Conservation (phyloP, 2,888 invertebrate species). For the Chrysomela aeneicollis region DNA sequence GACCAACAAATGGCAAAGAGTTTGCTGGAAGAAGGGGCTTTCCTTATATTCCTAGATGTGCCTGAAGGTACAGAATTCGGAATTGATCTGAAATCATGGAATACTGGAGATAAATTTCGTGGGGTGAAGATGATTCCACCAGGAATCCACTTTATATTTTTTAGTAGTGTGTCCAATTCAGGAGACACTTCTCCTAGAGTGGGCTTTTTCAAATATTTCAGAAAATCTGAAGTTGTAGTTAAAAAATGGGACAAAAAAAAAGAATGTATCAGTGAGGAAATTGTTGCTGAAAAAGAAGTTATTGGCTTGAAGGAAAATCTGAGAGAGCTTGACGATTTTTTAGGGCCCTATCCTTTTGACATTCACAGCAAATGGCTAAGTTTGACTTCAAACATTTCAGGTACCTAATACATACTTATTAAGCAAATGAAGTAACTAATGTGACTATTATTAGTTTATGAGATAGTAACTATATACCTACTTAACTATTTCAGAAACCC, state of each 20-base stretch:
- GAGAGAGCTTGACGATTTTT: conserved; percentile 75
- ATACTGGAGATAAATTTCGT: conserved; percentile 87
- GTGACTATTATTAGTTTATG: no score
- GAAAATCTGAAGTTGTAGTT: conserved; percentile 82
- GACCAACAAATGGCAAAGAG: conserved; percentile 78
- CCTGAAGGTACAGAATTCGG: conserved; percentile 95
- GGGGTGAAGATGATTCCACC: conserved; percentile 99
- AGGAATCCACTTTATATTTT: conserved; percentile 93
- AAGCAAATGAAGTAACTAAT: no score
- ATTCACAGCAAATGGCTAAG: conserved; percentile 87
- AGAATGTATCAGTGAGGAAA: conserved; percentile 77
- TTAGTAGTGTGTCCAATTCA: conserved; percentile 72
- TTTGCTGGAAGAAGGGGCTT: conserved; percentile 82
- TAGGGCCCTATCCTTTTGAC: conserved; percentile 93
- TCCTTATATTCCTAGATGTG: conserved; percentile 84
- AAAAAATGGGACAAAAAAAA: conserved; percentile 83
- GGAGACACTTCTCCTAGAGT: conserved; percentile 73
- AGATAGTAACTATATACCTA: no score
- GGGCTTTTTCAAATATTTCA: conserved; percentile 81
- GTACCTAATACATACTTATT: conserved; percentile 52
- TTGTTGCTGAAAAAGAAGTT: conserved; percentile 71
- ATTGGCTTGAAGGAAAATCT: conserved; percentile 74
- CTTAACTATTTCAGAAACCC: no score
- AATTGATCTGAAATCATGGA: conserved; percentile 92
- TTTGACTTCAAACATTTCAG: conserved; percentile 74